A percentile compares a stretch with the other conserved stretches of the same genome.
phyloP scores from a whole-genome alignment of 2,888 invertebrate species.

The Tetanocera ferruginea region DNA sequence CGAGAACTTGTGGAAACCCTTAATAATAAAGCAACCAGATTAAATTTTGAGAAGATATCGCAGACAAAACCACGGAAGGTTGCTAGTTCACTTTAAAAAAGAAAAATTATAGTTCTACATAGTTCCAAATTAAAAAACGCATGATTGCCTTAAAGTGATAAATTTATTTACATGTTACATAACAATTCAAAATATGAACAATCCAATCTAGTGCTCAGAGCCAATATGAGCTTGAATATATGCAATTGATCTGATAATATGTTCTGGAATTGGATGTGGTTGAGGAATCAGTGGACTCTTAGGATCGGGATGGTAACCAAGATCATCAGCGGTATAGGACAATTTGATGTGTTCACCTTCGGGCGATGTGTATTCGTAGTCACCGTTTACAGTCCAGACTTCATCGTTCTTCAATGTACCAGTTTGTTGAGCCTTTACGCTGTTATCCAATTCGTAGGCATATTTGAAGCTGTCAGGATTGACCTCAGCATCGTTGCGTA shows the following conservation, averaged over 20 bases:
- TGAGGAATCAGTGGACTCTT: conserved; percentile 45
- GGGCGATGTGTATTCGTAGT: conserved; percentile 25
- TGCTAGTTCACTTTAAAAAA: no score
- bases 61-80: no score
- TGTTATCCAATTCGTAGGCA: conserved; percentile 45
- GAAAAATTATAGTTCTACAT: no score
- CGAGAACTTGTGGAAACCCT: no score
- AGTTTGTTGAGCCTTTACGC: conserved; percentile 42
- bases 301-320: conserved; percentile 36
- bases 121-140: no score
- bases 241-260: conserved; percentile 43
- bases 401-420: conserved; percentile 45
- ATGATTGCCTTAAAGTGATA: no score
- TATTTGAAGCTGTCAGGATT: conserved; percentile 44
- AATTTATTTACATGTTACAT: no score
- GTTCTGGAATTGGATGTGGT: conserved; percentile 45
- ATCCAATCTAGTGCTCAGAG: neutral
- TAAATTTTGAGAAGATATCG: no score
- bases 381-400: conserved; percentile 16
- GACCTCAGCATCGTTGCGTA: conserved; percentile 46
- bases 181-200: no score
- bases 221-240: conserved; percentile 46
- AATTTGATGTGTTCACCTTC: conserved; percentile 28
- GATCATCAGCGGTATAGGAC: conserved; percentile 26
- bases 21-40: no score